Base-by-base conservation (phyloP, 1,140 invertebrate species). In the Rhagoletis pomonella region DNA sequence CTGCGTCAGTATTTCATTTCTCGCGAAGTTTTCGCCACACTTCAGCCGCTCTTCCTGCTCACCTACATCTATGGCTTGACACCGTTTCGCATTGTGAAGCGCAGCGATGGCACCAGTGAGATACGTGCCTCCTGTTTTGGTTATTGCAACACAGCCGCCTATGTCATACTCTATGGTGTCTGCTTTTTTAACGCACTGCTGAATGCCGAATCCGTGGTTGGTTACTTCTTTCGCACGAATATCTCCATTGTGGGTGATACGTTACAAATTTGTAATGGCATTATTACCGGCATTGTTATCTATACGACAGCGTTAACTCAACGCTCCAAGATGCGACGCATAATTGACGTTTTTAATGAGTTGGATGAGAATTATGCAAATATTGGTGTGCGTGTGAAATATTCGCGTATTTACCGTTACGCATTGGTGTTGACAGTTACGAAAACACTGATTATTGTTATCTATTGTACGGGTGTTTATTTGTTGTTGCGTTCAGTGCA, bases 181-280 rank as follows among this genome's bases (percentile, higher is more conserved):
- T 92, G 91, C 65, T 92, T 91, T 50, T 47, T 92, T 4, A 84
- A 64, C 1, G 89, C 91, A 0, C 87, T 92, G 42, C 69, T 92
- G 19, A 84, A 91, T 19, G 89, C 91, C 65, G 89, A 92, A 86
- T 90, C 91, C 9, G 90, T 93, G 85, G 91, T 92, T n/a, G 90
- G 90, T 2, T 92, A 91, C 42, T 93, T 93, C 65, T 93, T 93
- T 65, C 90, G 90, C 7, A 91, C 92, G 6, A 84, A 91, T 17
- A 92, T 93, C 19, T 92, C 91, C 0, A 89, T 90, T 55, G 84
- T 92, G 39, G 92, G 92, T 4, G 91, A 93, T 47, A 90, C 91
- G 0, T 64, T 93, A 12, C 91, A 92, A 58, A 92, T 90, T n/a
- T 92, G 89, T 81, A 91, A 90, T 1, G 90, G 91, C 3, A 50